Evolutionary conservation across 1,140 invertebrate species (phyloP).

Genomic region (Drosophila dunni): DNA sequence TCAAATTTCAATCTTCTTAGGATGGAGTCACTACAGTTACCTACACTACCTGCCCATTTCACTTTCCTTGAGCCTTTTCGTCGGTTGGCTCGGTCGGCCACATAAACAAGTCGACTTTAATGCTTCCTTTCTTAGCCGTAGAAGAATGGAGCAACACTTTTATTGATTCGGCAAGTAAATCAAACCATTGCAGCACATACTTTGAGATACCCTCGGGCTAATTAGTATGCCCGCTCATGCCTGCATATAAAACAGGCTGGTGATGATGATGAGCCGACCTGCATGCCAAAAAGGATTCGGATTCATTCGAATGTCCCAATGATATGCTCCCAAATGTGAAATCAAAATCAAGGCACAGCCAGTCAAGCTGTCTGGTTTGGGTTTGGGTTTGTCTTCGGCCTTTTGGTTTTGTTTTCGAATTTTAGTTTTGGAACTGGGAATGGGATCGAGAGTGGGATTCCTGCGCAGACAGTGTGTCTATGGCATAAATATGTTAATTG

Average conservation of each 20-base stretch:
- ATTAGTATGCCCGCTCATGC: conserved; percentile 79
- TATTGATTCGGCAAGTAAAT: conserved; percentile 61
- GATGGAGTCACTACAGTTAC: conserved; percentile 4
- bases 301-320: conserved; percentile 19
- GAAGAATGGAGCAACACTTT: conserved; percentile 42
- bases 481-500: conserved; percentile 77
- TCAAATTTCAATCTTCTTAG: conserved; percentile 47
- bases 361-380: conserved; percentile 68
- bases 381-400: neutral
- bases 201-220: conserved; percentile 52
- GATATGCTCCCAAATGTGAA: conserved; percentile 46
- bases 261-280: conserved; percentile 59
- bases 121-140: conserved; percentile 50
- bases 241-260: conserved; percentile 68
- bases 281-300: conserved; percentile 59
- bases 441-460: conserved; percentile 23
- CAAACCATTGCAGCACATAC: conserved; percentile 58
- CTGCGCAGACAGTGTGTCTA: conserved; percentile 72
- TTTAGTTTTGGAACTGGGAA: conserved; percentile 10
- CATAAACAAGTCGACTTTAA: conserved; percentile 74
- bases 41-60: neutral
- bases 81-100: conserved; percentile 24
- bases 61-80: conserved; percentile 20
- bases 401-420: conserved; percentile 2
- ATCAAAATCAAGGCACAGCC: conserved; percentile 55